These are phyloP conservation scores for Bostrychus sinensis DNA, from an alignment of 2,113 vertebrate species.

Conservation along the genomic window DNA sequence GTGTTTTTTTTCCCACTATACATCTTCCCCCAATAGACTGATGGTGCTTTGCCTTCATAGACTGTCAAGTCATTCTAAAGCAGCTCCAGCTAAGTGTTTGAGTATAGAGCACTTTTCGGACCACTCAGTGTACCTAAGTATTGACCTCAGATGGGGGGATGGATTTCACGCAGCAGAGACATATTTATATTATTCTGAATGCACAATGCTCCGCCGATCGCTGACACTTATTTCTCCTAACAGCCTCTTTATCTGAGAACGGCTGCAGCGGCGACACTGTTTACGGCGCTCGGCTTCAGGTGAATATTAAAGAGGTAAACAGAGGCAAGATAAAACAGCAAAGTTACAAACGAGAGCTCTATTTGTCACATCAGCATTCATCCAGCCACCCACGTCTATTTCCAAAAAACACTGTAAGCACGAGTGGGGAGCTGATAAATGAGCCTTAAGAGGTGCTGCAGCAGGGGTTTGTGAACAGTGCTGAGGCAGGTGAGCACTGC, in stretches of 20 bases:
- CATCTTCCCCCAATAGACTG: background rate
- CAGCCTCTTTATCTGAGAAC: constrained; percentile 35
- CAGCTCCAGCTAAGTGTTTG: background rate
- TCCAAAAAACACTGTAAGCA: constrained; percentile 13
- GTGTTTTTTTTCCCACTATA: background rate
- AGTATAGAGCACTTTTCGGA: constrained; percentile 4
- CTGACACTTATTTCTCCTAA: constrained; percentile 29
- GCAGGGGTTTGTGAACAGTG: background rate
- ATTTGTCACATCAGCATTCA: constrained; percentile 37
- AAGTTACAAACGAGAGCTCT: constrained; percentile 31
- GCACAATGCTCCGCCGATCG: constrained; percentile 12
- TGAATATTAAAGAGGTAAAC: constrained; percentile 59
- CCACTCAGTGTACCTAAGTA: constrained; percentile 11
- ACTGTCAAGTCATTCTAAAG: background rate
- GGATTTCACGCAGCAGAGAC: background rate
- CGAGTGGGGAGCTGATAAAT: constrained; percentile 31
- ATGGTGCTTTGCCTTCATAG: background rate
- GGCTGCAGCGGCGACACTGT: constrained; percentile 26
- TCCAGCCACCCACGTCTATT: constrained; percentile 33
- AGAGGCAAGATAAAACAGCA: constrained; percentile 36
- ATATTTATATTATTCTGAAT: constrained; percentile 36
- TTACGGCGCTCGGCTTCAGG: constrained; percentile 27
- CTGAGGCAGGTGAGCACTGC: constrained; percentile 1
- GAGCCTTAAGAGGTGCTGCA: constrained; percentile 14
- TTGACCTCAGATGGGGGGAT: background rate